Base-by-base conservation (phyloP, 1,140 invertebrate species). In the Aethina tumida region DNA sequence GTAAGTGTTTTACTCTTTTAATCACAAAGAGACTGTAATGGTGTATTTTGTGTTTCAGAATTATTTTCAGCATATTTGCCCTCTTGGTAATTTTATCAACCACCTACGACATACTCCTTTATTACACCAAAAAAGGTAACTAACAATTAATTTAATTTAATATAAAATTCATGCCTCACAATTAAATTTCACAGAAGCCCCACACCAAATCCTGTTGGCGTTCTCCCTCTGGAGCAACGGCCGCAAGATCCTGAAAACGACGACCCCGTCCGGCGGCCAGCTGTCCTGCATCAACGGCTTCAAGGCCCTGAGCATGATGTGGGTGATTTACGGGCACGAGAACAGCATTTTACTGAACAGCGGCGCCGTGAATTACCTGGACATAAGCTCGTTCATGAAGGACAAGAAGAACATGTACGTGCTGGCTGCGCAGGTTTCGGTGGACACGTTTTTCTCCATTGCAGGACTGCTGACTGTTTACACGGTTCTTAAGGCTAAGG, bases 251-350 rank as follows among this genome's bases (percentile, higher is more conserved):
- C 26, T 60, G n/a, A 55, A 35, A 5, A n/a, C n/a, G n/a, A 54
- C 55, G 14, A 46, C 38, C 1, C 31, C 25, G 29, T 49, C 39
- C 16, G 20, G 52, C 7, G 52, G 50, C 2, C 43, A 53, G 4
- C 35, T 73, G 3, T 54, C 60, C 17, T 71, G 68, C 43, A 21
- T 75, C 25, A 68, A 74, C 32, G 72, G 74, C 0, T 52, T 76
- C 17, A 64, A 71, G 30, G 63, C 68, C 12, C 51, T 79, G 10
- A 71, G 70, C 26, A 73, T 78, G 62, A 55, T 67, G 17, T 80
- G 77, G 77, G 70, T 80, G n/a, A 64, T 80, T 5, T 44, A 78
- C 3, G 75, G 74, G 0, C 77, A 81, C 25, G 50, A 58, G 1
- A 68, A 32, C 16, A 12, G 9, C n/a, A n/a, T n/a, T 12, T 24